These are phyloP conservation scores for Hapalemur alaotrensis DNA, from an alignment of 2,797 vertebrate genomes.

Conservation along the genomic window DNA sequence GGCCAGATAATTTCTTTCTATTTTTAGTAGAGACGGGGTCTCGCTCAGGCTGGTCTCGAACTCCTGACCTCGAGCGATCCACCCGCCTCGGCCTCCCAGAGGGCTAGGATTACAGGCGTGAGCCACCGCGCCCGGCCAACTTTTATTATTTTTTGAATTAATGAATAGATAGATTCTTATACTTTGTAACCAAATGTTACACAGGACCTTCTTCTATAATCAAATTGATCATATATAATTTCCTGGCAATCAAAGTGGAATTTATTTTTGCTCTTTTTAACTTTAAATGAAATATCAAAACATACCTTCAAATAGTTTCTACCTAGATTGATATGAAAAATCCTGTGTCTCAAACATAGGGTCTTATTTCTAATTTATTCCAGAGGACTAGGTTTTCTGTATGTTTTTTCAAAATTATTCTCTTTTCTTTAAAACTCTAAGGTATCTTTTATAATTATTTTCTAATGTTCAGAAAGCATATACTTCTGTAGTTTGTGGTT, in stretches of 20 bases:
- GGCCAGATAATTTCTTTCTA: too few species aligned
- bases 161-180: background rate
- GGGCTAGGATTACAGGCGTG: too few species aligned
- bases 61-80: too few species aligned
- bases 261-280: background rate
- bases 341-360: background rate
- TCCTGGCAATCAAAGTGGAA: background rate
- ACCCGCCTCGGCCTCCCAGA: too few species aligned
- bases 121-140: too few species aligned
- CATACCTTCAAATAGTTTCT: background rate
- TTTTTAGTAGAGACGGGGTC: too few species aligned
- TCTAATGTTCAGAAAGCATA: background rate
- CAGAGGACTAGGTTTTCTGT: background rate
- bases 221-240: background rate
- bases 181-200: background rate
- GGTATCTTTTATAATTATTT: background rate
- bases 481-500: background rate
- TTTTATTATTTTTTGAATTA: background rate
- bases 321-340: background rate
- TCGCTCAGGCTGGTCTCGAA: too few species aligned
- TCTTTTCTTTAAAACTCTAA: background rate
- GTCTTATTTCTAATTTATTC: conserved; percentile 32
- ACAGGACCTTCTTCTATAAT: background rate
- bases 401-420: background rate
- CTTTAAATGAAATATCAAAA: background rate